phyloP scores from a whole-genome alignment of 2,888 invertebrate species.

The Antitype chi region DNA sequence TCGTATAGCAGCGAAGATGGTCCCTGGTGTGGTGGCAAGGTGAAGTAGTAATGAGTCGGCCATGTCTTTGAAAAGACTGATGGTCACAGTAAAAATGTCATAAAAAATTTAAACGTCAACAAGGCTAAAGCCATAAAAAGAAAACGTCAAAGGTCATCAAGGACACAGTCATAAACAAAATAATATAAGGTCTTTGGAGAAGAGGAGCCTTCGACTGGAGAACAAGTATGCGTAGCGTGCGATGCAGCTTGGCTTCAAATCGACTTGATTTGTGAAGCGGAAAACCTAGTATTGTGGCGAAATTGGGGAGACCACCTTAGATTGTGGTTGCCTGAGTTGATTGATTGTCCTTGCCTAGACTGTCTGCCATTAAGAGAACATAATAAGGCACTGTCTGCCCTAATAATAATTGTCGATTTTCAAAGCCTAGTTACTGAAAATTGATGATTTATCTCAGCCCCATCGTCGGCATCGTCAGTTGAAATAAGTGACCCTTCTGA shows the following conservation, averaged over 20 bases:
- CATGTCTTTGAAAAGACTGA: too few species aligned
- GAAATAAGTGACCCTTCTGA: constrained; percentile 37
- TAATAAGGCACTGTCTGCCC: not conserved
- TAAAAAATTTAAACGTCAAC: too few species aligned
- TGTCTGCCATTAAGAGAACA: not conserved
- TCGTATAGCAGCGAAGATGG: not conserved
- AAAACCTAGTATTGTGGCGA: not conserved
- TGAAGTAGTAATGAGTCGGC: not conserved
- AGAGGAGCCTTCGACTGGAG: too few species aligned
- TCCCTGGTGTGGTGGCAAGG: not conserved
- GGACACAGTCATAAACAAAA: not conserved
- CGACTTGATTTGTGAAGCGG: too few species aligned
- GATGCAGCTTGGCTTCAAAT: not conserved
- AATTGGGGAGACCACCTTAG: not conserved
- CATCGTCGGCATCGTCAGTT: too few species aligned
- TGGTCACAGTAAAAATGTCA: too few species aligned
- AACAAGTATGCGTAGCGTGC: not conserved
- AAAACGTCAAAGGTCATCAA: too few species aligned
- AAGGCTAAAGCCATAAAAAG: too few species aligned
- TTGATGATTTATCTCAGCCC: too few species aligned
- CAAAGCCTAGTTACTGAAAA: not conserved
- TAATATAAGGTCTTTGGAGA: not conserved
- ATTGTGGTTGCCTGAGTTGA: not conserved
- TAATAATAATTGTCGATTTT: not conserved
- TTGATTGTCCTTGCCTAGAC: not conserved